Conservation (phyloP, 1,140 invertebrate species). For the Neodiprion lecontei region DNA sequence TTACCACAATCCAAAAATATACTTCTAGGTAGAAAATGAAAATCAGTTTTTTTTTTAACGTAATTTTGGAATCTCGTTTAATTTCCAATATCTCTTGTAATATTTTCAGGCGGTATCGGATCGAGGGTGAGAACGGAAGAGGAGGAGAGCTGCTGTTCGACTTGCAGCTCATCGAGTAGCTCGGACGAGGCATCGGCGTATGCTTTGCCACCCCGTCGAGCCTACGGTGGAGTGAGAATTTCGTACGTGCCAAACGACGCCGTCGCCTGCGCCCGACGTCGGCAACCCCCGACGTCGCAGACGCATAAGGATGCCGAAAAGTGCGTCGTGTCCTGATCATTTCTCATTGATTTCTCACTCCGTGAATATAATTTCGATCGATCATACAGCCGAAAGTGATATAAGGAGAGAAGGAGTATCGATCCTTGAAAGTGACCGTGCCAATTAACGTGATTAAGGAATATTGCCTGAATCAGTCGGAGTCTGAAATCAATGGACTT, state of each 20-base stretch:
- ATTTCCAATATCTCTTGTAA: too few species aligned
- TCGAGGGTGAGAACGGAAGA: slow-evolving; percentile 63
- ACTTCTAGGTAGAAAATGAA: too few species aligned
- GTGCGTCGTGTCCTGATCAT: slow-evolving; percentile 55
- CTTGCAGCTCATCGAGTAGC: slow-evolving; percentile 83
- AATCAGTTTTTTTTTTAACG: too few species aligned
- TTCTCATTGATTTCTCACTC: neutral
- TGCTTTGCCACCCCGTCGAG: slow-evolving; percentile 77
- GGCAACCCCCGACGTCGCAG: slow-evolving; percentile 59
- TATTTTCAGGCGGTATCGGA: slow-evolving; percentile 2
- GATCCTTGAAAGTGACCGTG: too few species aligned
- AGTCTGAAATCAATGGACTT: too few species aligned
- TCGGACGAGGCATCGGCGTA: slow-evolving; percentile 86
- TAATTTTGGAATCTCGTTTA: too few species aligned
- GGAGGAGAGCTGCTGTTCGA: slow-evolving; percentile 81
- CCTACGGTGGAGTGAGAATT: slow-evolving; percentile 85
- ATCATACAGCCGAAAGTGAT: too few species aligned
- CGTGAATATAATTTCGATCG: too few species aligned
- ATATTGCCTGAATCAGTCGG: too few species aligned
- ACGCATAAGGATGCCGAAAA: slow-evolving; percentile 52
- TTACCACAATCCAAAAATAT: too few species aligned
- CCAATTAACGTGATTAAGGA: too few species aligned
- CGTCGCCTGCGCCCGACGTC: slow-evolving; percentile 76
- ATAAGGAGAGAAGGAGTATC: too few species aligned
- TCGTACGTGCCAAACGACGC: slow-evolving; percentile 91